These are phyloP conservation scores for Plemyria rubiginata DNA, from an alignment of 2,888 invertebrate genomes.

Conservation along the genomic window DNA sequence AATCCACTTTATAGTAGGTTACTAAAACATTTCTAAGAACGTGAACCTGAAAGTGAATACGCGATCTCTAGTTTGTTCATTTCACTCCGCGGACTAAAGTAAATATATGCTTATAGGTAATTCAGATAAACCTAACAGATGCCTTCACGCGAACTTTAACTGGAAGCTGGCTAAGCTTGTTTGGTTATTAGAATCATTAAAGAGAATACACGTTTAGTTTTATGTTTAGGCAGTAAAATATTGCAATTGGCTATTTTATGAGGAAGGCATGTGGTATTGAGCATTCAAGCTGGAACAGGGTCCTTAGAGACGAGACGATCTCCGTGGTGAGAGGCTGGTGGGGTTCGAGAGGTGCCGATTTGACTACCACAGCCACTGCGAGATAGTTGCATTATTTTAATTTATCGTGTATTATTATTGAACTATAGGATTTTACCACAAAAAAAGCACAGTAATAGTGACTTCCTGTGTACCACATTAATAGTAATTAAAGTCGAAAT, in stretches of 20 bases:
- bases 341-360: background rate
- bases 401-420: too few relatives aligned
- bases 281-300: conserved; percentile 1
- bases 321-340: background rate
- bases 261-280: conserved; percentile 15
- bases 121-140: conserved; percentile 45
- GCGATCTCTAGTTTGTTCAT: background rate
- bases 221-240: conserved; percentile 40
- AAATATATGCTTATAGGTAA: conserved; percentile 36
- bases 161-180: conserved; percentile 40
- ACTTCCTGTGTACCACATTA: too few relatives aligned
- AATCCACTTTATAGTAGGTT: too few relatives aligned
- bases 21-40: too few relatives aligned
- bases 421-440: too few relatives aligned
- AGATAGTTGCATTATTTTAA: too few relatives aligned
- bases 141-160: conserved; percentile 41
- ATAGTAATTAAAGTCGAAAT: too few relatives aligned
- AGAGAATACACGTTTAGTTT: conserved; percentile 47
- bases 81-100: conserved; percentile 17
- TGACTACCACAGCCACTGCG: background rate
- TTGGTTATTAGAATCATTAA: conserved; percentile 50
- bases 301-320: conserved; percentile 1
- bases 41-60: background rate
- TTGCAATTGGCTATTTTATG: conserved; percentile 14
- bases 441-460: too few relatives aligned